Conservation (phyloP, 2,888 invertebrate genomes). For the Caenorhabditis uteleia region DNA sequence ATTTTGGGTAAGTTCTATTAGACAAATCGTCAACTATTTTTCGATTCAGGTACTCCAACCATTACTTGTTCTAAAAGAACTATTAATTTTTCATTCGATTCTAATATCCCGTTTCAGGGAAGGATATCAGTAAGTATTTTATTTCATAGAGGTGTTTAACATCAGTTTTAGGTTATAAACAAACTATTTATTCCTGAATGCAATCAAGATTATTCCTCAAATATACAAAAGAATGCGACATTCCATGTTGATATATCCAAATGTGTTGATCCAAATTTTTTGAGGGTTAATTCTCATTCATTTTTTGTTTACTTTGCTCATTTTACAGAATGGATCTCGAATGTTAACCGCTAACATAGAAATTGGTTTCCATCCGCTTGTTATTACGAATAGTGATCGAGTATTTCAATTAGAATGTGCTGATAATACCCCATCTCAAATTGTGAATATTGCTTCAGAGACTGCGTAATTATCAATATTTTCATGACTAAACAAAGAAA, state of each 20-base stretch:
- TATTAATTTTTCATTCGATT: slow-evolving; percentile 36
- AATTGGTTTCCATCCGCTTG: slow-evolving; percentile 57
- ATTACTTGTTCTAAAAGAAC: slow-evolving; percentile 30
- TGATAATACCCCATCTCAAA: slow-evolving; percentile 20
- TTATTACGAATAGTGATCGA: slow-evolving; percentile 50
- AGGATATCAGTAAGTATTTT: slow-evolving; percentile 39
- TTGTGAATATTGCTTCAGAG: slow-evolving; percentile 13
- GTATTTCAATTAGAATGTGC: slow-evolving; percentile 47
- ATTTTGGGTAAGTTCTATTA: slow-evolving; percentile 10
- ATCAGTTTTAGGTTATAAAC: slow-evolving; percentile 29
- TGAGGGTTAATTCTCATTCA: slow-evolving; percentile 20
- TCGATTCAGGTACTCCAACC: slow-evolving; percentile 30
- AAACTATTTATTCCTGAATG: slow-evolving; percentile 46
- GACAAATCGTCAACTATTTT: neutral
- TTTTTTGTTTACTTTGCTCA: neutral
- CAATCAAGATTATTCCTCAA: slow-evolving; percentile 44
- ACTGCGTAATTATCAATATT: slow-evolving; percentile 10
- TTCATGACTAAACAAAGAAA: neutral
- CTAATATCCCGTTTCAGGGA: slow-evolving; percentile 49
- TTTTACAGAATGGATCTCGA: slow-evolving; percentile 54
- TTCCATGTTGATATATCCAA: slow-evolving; percentile 36
- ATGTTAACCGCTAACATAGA: slow-evolving; percentile 44
- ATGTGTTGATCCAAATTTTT: slow-evolving; percentile 35
- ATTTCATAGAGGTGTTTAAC: neutral
- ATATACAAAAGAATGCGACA: slow-evolving; percentile 43